phyloP scores from a whole-genome alignment of 2,113 vertebrate species.

The Mirounga angustirostris region DNA sequence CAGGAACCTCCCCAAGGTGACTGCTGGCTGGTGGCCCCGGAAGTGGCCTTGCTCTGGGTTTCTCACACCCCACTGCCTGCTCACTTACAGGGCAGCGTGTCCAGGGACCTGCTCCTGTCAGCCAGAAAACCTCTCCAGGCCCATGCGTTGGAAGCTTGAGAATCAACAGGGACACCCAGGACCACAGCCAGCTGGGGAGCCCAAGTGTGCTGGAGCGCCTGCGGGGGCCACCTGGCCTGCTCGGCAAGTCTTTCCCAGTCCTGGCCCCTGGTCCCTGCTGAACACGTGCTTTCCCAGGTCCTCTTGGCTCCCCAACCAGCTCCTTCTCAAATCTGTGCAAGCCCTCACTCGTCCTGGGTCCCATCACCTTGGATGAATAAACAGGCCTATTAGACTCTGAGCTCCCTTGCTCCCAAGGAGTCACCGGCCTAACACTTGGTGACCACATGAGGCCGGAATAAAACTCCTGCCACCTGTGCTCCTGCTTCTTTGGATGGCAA shows the following conservation, averaged over 20 bases:
- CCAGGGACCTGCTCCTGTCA: not conserved
- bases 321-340: not conserved
- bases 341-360: not conserved
- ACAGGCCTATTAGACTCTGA: not conserved
- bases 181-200: not conserved
- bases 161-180: not conserved
- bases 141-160: not conserved
- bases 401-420: not conserved
- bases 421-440: no score
- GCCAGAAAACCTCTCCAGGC: not conserved
- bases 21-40: rapidly evolving
- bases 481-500: not conserved
- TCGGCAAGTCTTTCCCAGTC: not conserved
- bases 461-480: not conserved
- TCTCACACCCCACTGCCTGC: not conserved
- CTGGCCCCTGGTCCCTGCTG: not conserved
- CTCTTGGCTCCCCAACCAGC: not conserved
- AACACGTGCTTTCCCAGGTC: not conserved
- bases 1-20: not conserved
- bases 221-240: not conserved
- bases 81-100: not conserved
- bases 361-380: rapidly evolving
- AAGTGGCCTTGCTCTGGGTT: not conserved
- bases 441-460: not conserved
- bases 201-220: not conserved